Evolutionary conservation across 2,888 invertebrate genomes (phyloP).

Genomic region (Orthosia incerta): DNA sequence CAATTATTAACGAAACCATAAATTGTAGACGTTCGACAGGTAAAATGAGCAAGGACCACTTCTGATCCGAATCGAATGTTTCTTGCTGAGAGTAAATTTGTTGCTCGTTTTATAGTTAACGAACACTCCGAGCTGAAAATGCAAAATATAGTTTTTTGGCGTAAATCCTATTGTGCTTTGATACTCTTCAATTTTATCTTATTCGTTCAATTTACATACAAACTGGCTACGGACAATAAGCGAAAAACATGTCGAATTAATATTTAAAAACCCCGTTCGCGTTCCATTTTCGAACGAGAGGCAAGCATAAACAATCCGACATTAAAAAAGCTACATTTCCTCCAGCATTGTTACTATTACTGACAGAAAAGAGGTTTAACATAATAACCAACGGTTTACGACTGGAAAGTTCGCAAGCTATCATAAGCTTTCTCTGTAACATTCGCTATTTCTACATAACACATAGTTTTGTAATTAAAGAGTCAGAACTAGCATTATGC

Average conservation of each 20-base stretch:
- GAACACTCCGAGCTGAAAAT: constrained; percentile 7
- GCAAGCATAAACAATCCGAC: constrained; percentile 55
- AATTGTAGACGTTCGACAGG: constrained; percentile 57
- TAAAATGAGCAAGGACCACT: constrained; percentile 38
- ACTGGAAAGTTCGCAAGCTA: constrained; percentile 61
- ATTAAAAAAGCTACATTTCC: constrained; percentile 56
- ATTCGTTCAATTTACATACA: constrained; percentile 35
- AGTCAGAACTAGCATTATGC: constrained; percentile 73
- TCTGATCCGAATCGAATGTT: constrained; percentile 32
- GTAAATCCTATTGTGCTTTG: background rate
- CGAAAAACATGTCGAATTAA: constrained; percentile 44
- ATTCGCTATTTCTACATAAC: constrained; percentile 65
- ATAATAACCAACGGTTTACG: constrained; percentile 59
- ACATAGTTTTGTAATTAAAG: constrained; percentile 74
- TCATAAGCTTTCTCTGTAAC: constrained; percentile 66
- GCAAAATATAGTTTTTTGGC: constrained; percentile 13
- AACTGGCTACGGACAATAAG: constrained; percentile 33
- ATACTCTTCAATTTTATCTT: constrained; percentile 11
- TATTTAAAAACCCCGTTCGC: constrained; percentile 46
- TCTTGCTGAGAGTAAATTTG: constrained; percentile 30
- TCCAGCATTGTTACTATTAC: constrained; percentile 57
- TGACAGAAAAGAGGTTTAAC: constrained; percentile 62
- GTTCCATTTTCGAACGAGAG: constrained; percentile 59
- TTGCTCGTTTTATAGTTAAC: constrained; percentile 18
- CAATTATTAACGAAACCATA: constrained; percentile 67